phyloP scores from a whole-genome alignment of 1,140 invertebrate species.

The Magallana ariakensis region DNA sequence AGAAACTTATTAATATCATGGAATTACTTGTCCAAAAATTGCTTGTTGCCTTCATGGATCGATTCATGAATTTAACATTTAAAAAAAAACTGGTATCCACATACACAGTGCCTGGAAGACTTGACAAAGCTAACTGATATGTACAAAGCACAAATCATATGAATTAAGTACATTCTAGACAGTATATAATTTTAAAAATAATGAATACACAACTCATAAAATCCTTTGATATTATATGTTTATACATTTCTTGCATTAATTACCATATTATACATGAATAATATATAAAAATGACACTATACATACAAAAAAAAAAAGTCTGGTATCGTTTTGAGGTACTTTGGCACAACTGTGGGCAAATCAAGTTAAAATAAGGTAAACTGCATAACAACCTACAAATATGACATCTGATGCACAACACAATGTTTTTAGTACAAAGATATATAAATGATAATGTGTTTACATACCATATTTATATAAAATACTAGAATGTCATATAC shows the following conservation, averaged over 20 bases:
- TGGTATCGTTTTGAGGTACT: neutral
- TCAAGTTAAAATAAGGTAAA: neutral
- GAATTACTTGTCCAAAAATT: too few relatives aligned
- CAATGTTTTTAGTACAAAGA: neutral
- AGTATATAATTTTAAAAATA: neutral
- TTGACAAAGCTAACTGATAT: conserved; percentile 24
- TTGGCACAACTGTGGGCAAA: conserved; percentile 22
- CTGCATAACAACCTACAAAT: neutral
- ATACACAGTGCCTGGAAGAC: neutral
- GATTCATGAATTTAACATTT: too few relatives aligned
- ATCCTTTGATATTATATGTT: too few relatives aligned
- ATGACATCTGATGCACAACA: neutral
- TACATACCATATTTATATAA: too few relatives aligned
- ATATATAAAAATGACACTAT: neutral
- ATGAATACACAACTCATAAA: too few relatives aligned
- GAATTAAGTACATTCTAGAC: neutral
- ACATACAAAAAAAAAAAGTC: neutral
- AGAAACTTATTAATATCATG: too few relatives aligned
- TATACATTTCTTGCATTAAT: neutral
- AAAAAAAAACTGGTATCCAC: too few relatives aligned
- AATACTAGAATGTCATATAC: too few relatives aligned
- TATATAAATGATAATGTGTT: neutral
- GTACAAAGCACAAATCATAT: neutral
- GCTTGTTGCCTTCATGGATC: too few relatives aligned
- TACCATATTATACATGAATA: neutral